These are phyloP conservation scores for Apostichopus leukothele DNA, from an alignment of 53 echinoderm and acorn worm genomes.

Conservation along the genomic window DNA sequence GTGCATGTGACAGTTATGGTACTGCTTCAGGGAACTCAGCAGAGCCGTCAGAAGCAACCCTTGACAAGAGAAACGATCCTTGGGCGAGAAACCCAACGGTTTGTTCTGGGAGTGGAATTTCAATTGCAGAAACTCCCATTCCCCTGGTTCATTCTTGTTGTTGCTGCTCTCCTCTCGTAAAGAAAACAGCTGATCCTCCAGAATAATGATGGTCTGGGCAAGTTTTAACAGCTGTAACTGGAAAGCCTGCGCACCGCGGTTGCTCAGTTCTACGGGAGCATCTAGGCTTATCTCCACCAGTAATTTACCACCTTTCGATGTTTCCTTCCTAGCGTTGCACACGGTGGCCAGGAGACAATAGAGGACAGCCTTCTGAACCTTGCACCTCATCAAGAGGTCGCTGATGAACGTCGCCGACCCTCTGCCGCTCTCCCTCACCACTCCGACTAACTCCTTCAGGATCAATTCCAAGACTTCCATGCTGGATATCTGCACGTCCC, in stretches of 20 bases:
- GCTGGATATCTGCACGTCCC: conserved; percentile 93
- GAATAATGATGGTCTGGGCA: conserved; percentile 83
- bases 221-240: conserved; percentile 92
- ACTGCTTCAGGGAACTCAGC: conserved; percentile 87
- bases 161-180: conserved; percentile 68
- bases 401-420: conserved; percentile 94
- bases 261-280: conserved; percentile 62
- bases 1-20: conserved; percentile 94
- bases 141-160: conserved; percentile 50
- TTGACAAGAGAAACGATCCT: conserved; percentile 86
- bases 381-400: conserved; percentile 84
- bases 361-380: conserved; percentile 93
- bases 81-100: conserved; percentile 72
- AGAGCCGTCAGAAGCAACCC: conserved; percentile 83
- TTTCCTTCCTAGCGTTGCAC: conserved; percentile 65
- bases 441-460: conserved; percentile 76
- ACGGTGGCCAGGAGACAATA: conserved; percentile 94
- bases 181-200: conserved; percentile 92
- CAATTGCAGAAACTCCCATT: conserved; percentile 89
- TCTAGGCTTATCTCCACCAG: conserved; percentile 73
- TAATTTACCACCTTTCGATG: conserved; percentile 20
- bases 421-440: conserved; percentile 85
- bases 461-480: conserved; percentile 90
- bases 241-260: conserved; percentile 88
- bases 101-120: conserved; percentile 84